phyloP scores from a whole-genome alignment of 2,113 vertebrate genomes.

The Oreochromis niloticus region DNA sequence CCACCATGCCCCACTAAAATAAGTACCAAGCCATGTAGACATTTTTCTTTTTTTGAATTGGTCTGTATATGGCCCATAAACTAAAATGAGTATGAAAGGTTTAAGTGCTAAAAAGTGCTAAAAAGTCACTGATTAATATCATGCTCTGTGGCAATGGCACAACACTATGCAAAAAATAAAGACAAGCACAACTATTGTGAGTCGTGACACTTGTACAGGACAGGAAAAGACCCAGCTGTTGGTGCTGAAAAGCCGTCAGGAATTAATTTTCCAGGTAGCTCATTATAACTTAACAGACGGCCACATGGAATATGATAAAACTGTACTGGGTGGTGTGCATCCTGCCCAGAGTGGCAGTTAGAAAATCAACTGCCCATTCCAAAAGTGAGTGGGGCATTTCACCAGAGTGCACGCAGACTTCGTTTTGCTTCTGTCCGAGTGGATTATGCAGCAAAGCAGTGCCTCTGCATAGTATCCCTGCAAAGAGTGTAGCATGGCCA shows the following conservation, averaged over 20 bases:
- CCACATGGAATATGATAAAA: not conserved
- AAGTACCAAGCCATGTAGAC: not conserved
- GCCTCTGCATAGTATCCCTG: not conserved
- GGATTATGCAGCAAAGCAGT: not conserved
- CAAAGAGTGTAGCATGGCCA: not conserved
- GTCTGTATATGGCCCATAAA: not conserved
- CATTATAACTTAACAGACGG: not conserved
- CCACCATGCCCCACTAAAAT: not conserved
- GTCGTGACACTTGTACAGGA: not conserved
- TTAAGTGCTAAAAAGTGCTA: not conserved
- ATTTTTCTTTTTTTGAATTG: not conserved
- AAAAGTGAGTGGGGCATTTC: not conserved
- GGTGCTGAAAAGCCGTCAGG: not conserved
- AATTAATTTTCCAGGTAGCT: not conserved
- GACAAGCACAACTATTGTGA: not conserved
- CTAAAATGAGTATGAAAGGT: not conserved
- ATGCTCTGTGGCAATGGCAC: not conserved
- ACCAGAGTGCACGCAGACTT: not conserved
- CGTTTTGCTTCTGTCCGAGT: no score
- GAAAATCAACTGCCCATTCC: not conserved
- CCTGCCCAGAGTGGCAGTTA: not conserved
- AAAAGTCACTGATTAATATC: not conserved
- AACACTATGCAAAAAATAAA: not conserved
- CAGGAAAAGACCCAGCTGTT: not conserved
- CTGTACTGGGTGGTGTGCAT: not conserved